These are phyloP conservation scores for Chromobotia macracanthus DNA, from an alignment of 2,797 vertebrate genomes.

Conservation along the genomic window DNA sequence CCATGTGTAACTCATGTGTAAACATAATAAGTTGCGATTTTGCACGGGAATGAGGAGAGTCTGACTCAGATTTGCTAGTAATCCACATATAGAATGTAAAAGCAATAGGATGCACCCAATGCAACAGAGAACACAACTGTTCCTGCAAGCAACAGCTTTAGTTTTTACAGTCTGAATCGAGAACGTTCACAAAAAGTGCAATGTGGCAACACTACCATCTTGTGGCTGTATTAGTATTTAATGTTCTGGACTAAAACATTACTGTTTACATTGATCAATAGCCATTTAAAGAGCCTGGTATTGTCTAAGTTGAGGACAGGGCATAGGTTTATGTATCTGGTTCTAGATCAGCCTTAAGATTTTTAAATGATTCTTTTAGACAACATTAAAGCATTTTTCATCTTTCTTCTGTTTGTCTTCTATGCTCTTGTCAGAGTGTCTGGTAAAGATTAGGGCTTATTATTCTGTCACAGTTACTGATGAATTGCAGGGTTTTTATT, in stretches of 20 bases:
- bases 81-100: slow-evolving; percentile 72
- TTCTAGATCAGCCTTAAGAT: background rate
- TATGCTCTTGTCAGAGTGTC: slow-evolving; percentile 16
- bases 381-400: background rate
- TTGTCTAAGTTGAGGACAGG: background rate
- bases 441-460: slow-evolving; percentile 28
- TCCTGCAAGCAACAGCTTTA: slow-evolving; percentile 19
- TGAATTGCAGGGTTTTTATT: slow-evolving; percentile 13
- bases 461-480: slow-evolving; percentile 26
- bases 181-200: background rate
- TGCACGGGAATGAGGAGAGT: slow-evolving; percentile 56
- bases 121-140: slow-evolving; percentile 43
- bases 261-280: background rate
- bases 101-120: slow-evolving; percentile 57
- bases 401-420: background rate
- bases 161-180: background rate
- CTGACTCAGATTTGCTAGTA: slow-evolving; percentile 67
- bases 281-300: background rate
- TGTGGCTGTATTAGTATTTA: slow-evolving; percentile 54
- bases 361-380: background rate
- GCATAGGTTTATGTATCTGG: background rate
- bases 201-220: slow-evolving; percentile 70
- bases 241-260: background rate
- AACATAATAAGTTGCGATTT: slow-evolving; percentile 69
- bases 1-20: slow-evolving; percentile 66